A percentile compares a stretch with the other conserved stretches of the same genome.
Evolutionary conservation across 2,888 invertebrate species (phyloP).

Genomic region (Tethea ocularis): DNA sequence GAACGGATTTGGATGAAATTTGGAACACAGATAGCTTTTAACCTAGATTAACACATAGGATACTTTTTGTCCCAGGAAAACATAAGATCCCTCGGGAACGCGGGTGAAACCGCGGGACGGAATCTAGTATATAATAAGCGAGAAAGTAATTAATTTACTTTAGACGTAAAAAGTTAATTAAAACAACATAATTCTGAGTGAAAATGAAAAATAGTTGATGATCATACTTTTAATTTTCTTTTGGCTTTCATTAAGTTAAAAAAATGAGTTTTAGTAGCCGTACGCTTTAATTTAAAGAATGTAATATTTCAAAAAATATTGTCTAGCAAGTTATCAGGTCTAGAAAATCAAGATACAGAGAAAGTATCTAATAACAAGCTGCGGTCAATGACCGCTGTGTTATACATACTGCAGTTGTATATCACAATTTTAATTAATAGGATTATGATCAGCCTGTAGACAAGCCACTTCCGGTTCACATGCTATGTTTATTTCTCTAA

Average conservation of each 20-base stretch:
- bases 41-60: no score
- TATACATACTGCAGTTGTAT: not conserved
- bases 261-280: not conserved
- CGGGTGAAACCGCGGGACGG: no score
- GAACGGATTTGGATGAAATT: no score
- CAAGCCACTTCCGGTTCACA: no score
- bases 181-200: not conserved
- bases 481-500: no score
- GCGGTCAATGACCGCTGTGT: conserved; percentile 25
- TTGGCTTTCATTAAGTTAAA: not conserved
- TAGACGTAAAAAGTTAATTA: not conserved
- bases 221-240: not conserved
- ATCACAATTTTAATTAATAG: not conserved
- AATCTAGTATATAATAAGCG: not conserved
- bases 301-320: not conserved
- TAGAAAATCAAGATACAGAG: conserved; percentile 41
- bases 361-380: conserved; percentile 30
- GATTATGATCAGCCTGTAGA: no score
- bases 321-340: conserved; percentile 16
- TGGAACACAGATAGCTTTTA: no score
- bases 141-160: not conserved
- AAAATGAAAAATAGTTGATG: not conserved
- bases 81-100: no score
- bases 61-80: no score
- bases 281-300: not conserved